phyloP scores from a whole-genome alignment of 2,797 vertebrate species.

The Pampus argenteus region DNA sequence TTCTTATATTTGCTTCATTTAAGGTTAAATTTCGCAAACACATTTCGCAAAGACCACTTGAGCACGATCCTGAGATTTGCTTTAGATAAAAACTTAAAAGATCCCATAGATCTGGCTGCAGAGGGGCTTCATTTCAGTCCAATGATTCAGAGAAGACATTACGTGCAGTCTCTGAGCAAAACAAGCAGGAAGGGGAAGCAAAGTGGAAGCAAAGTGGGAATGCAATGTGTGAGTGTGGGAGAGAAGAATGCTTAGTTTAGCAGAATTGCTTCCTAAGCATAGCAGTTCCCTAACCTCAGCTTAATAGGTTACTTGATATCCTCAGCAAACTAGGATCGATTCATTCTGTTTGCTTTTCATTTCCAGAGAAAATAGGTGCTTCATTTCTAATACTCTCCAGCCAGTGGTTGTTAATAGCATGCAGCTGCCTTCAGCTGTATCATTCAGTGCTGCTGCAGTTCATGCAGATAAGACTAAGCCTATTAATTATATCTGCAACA shows the following conservation, averaged over 20 bases:
- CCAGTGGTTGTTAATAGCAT: constrained; percentile 19
- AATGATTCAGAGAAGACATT: constrained; percentile 60
- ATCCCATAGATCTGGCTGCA: constrained; percentile 27
- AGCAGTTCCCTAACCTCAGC: constrained; percentile 26
- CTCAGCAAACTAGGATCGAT: constrained; percentile 46
- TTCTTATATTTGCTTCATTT: too few relatives aligned
- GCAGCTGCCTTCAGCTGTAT: constrained; percentile 11
- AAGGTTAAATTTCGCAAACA: too few relatives aligned
- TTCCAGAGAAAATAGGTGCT: constrained; percentile 49
- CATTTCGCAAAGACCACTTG: too few relatives aligned
- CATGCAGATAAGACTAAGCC: constrained; percentile 23
- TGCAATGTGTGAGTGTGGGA: constrained; percentile 11
- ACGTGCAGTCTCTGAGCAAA: constrained; percentile 58
- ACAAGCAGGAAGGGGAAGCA: constrained; percentile 10
- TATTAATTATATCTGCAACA: constrained; percentile 44
- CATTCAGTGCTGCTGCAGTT: constrained; percentile 23
- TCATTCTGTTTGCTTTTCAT: constrained; percentile 48
- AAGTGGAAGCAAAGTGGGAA: constrained; percentile 7
- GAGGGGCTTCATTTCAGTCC: constrained; percentile 59
- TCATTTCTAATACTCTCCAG: constrained; percentile 24
- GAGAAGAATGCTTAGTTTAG: constrained; percentile 32
- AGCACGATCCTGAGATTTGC: constrained; percentile 13
- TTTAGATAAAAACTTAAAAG: constrained; percentile 38
- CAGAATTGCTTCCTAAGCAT: constrained; percentile 43
- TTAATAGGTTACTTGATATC: constrained; percentile 43